Evolutionary conservation across 2,797 vertebrate species (phyloP).

Genomic region (Octomys mimax): DNA sequence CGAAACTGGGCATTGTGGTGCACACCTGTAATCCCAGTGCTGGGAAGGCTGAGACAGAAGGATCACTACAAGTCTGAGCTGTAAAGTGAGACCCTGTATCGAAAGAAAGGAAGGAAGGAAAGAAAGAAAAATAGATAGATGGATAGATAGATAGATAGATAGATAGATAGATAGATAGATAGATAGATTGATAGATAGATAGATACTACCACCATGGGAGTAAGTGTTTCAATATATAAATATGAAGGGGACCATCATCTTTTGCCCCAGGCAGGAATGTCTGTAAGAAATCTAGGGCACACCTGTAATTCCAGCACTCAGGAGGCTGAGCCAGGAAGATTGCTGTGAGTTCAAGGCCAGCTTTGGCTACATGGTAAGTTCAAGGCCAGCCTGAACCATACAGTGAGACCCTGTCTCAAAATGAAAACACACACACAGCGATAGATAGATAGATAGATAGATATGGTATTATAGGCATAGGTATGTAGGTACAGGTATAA

Average conservation of each 20-base stretch:
- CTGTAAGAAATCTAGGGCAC: not conserved
- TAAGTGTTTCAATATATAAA: not conserved
- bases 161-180: no score
- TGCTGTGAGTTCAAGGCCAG: not conserved
- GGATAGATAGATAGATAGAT: no score
- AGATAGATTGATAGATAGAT: no score
- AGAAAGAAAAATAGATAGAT: no score
- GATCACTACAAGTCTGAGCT: no score
- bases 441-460: no score
- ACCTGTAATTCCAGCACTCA: not conserved
- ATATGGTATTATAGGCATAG: not conserved
- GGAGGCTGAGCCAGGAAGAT: not conserved
- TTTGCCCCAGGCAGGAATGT: constrained; percentile 10
- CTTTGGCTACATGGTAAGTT: not conserved
- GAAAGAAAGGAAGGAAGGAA: no score
- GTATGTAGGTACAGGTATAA: not conserved
- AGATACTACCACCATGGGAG: not conserved
- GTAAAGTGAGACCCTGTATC: no score
- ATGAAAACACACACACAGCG: not conserved
- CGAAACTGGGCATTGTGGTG: no score
- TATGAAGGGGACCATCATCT: not conserved
- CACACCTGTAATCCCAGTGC: no score
- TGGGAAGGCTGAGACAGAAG: no score
- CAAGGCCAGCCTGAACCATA: not conserved
- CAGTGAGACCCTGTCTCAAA: not conserved